Conservation (phyloP, 2,797 vertebrate species). For the Salmo trutta region DNA sequence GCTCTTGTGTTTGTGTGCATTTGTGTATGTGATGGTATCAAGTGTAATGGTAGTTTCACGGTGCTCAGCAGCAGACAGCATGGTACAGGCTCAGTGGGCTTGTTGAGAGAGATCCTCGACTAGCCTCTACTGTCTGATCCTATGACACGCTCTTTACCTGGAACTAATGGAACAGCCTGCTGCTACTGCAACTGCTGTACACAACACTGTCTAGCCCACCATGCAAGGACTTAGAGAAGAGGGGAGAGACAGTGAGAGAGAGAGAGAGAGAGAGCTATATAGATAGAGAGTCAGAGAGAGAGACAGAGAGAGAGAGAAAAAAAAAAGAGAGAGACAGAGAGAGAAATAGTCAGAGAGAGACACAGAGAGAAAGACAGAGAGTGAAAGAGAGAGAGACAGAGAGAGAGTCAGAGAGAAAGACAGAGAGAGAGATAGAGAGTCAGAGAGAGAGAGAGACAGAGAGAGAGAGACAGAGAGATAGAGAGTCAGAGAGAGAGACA, state of each 20-base stretch:
- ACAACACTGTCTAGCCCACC: neutral
- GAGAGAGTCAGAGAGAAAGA: neutral
- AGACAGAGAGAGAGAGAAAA: neutral
- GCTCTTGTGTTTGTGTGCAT: neutral
- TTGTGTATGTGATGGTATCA: conserved; percentile 2
- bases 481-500: too few species aligned
- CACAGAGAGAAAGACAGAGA: neutral
- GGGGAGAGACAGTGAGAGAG: neutral
- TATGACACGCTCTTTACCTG: conserved; percentile 32
- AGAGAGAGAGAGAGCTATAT: neutral
- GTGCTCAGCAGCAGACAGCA: neutral
- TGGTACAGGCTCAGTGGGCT: conserved; percentile 10
- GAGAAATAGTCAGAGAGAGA: conserved; percentile 19
- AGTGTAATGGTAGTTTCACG: conserved; percentile 3
- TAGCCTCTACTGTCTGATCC: conserved; percentile 16
- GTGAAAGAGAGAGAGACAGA: too few species aligned
- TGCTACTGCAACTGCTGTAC: conserved; percentile 50
- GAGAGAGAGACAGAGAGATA: conserved; percentile 27
- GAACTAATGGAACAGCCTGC: conserved; percentile 51
- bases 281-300: neutral
- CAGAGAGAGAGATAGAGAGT: neutral
- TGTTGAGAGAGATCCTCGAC: conserved; percentile 17
- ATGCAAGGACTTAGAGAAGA: neutral
- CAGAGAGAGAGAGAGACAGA: conserved; percentile 19
- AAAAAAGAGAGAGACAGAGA: conserved; percentile 27